Base-by-base conservation (phyloP, 2,888 invertebrate genomes). In the Dione juno region DNA sequence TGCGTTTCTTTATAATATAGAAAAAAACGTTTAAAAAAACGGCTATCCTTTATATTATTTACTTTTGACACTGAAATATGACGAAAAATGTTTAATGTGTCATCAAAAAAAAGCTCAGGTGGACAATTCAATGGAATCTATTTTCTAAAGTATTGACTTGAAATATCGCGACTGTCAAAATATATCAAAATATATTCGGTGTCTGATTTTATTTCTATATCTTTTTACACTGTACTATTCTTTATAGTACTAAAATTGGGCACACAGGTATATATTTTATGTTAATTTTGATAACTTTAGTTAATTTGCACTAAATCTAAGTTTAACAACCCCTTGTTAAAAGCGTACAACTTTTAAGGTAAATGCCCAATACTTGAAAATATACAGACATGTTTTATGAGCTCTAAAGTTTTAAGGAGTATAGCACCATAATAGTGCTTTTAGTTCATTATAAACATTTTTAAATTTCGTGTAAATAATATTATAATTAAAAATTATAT, bases 341-440 rank as follows among this genome's bases (percentile, higher is more conserved):
- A 57, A 57, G 57, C 35, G 11, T 19, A 57, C 54, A 1, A 54
- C n/a, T 37, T 57, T 40, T 7, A 19, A 40, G 37, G 57, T 37
- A 57, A 57, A 57, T 57, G 16, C 16, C 35, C 57, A 45, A 61
- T 43, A 45, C n/a, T 61, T 28, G 28, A 45, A 35, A 61, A 19
- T 61, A 45, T 45, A 35, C 45, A 61, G 28, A 61, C 43, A 13
- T 16, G 16, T 35, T 45, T 61, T 45, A 61, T 45, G 61, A 6
- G 28, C 21, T 45, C 43, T 45, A 61, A 61, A 61, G 21, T 45
- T 45, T 43, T 43, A 43, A 61, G 21, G 57, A 57, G 37, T 40
- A 37, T 35, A 16, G 16, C 11, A 57, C 57, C n/a, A 40, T 57
- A 37, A 16, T 40, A 16, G 54, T 1, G 59, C 9, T 21, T 16